phyloP scores from a whole-genome alignment of 1,140 invertebrate species.

The Rhagoletis pomonella region DNA sequence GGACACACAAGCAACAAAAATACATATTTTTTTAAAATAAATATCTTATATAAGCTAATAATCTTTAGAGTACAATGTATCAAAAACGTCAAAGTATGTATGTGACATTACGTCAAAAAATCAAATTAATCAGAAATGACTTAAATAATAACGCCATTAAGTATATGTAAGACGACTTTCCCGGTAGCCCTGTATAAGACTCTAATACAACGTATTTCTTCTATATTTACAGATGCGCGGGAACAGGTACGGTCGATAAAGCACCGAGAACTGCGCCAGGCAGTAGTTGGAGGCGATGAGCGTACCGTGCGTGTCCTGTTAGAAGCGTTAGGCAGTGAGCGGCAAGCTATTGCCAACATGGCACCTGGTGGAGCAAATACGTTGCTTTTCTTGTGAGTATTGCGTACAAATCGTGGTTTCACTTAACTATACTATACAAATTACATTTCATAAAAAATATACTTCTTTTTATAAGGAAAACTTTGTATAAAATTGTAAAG shows the following conservation, averaged over 20 bases:
- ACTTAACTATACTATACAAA: neutral
- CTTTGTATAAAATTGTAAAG: neutral
- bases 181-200: no score
- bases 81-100: no score
- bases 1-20: no score
- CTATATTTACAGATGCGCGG: constrained; percentile 78
- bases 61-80: no score
- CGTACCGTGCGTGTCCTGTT: constrained; percentile 80
- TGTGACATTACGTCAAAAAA: no score
- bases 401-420: neutral
- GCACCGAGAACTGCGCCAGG: constrained; percentile 83
- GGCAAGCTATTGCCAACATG: constrained; percentile 87
- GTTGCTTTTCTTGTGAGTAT: constrained; percentile 86
- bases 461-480: no score
- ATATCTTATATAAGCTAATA: no score
- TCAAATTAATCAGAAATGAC: no score
- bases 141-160: no score
- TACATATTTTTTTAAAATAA: no score
- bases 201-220: neutral
- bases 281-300: constrained; percentile 82
- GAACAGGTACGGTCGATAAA: constrained; percentile 82
- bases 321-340: constrained; percentile 79
- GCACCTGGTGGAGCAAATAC: constrained; percentile 90
- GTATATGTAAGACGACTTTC: no score
- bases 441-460: no score